Base-by-base conservation (phyloP, 2,797 vertebrate genomes). In the Muscicapa striata region DNA sequence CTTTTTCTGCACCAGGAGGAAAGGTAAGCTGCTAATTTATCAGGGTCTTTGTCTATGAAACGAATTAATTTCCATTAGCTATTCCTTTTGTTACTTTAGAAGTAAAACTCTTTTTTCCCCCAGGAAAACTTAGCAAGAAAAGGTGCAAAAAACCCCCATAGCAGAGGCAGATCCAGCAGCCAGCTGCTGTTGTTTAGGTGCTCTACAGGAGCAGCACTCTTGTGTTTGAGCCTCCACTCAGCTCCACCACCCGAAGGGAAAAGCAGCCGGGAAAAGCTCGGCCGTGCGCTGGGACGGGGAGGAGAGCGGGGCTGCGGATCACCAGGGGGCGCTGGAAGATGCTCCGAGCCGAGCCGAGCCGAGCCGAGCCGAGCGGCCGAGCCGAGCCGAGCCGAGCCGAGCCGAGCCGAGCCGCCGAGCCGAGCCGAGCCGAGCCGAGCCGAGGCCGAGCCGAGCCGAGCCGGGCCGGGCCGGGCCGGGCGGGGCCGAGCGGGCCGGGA, bases 251-350 rank as follows among this genome's bases (percentile, higher is more conserved):
- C 10, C 15, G 29, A 2, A 13, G 62, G 30, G 51, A 64, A 62
- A 73, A 79, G 12, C 13, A 29, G 49, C 8, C 34, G 5, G 49
- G 49, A 48, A 84, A 15, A 0, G 5, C 6, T 46, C 1, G 1
- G 7, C 7, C 8, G 18, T 9, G 49, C 0, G 0, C 5, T 7
- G 13, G 15, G 48, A 10, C 12, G 3, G n/a, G 46, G 30, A 84
- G 55, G 34, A 70, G 48, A 57, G 52, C 22, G 40, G 85, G 10
- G 77, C 8, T 2, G 26, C 32, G 3, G 18, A 76, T 87, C 93
- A 87, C 70, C 94, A 95, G 94, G 66, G 90, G 93, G 92, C 46
- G 81, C 95, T 95, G 92, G 73, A 91, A 95, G 78, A 91, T 68
- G 7, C 3, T 1, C 46, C 9, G 30, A 62, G 27, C 18, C 0